These are phyloP conservation scores for Spizaetus ornatus DNA, from an alignment of 2,113 vertebrate genomes.

Conservation along the genomic window DNA sequence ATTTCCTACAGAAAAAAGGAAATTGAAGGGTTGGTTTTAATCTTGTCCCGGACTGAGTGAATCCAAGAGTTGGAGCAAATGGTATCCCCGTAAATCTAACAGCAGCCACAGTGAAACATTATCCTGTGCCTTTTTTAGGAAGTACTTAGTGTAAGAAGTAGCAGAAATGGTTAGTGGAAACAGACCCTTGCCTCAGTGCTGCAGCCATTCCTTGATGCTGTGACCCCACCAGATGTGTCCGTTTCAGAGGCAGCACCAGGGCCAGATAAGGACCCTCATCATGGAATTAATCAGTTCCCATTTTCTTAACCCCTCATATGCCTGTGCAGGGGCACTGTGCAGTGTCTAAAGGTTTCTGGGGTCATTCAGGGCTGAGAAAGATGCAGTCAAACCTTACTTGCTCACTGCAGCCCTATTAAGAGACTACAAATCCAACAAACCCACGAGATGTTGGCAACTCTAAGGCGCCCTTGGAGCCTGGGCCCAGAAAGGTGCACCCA, in stretches of 20 bases:
- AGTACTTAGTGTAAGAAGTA: slow-evolving; percentile 66
- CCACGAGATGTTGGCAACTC: accelerated
- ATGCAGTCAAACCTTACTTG: accelerated
- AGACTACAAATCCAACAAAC: not conserved
- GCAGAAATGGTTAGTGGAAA: slow-evolving; percentile 62
- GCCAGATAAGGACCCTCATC: not conserved
- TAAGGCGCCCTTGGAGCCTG: accelerated
- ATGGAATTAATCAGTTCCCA: slow-evolving; percentile 30
- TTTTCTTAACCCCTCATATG: slow-evolving; percentile 32
- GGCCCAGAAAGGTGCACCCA: not conserved
- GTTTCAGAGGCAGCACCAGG: not conserved
- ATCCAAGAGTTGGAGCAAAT: slow-evolving; percentile 54
- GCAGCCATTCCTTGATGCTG: not conserved
- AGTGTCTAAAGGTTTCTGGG: not conserved
- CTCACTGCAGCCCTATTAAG: not conserved
- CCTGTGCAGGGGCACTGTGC: not conserved
- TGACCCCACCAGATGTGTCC: slow-evolving; percentile 21
- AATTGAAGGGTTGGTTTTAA: slow-evolving; percentile 66
- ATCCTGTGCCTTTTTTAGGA: slow-evolving; percentile 47
- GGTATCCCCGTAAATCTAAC: slow-evolving; percentile 59
- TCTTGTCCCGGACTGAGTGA: slow-evolving; percentile 52
- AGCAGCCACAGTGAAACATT: slow-evolving; percentile 59
- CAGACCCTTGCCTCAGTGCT: slow-evolving; percentile 26
- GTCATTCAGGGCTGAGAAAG: not conserved
- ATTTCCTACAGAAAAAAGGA: slow-evolving; percentile 61